Evolutionary conservation across 2,888 invertebrate genomes (phyloP).

Genomic region (Loripinus fragilis): DNA sequence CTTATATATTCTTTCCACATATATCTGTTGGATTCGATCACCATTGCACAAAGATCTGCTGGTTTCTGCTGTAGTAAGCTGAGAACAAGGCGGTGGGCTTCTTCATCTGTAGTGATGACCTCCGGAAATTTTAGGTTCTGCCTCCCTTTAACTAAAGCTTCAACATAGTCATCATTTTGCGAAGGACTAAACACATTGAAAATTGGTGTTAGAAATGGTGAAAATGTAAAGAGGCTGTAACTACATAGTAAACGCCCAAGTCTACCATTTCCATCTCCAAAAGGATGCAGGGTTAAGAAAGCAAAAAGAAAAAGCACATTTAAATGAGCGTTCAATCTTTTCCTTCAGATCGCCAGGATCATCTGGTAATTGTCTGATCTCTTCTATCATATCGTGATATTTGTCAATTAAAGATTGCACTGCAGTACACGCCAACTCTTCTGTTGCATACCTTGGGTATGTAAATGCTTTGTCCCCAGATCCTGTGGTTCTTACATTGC

Average conservation of each 20-base stretch:
- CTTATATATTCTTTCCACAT: conserved; percentile 20
- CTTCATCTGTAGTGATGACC: neutral
- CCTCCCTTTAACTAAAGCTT: conserved; percentile 27
- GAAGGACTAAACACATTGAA: conserved; percentile 37
- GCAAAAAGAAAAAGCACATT: conserved; percentile 30
- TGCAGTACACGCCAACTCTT: neutral
- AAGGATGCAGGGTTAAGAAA: conserved; percentile 29
- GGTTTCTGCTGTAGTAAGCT: conserved; percentile 18
- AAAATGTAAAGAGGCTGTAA: conserved; percentile 29
- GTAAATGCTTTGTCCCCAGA: neutral
- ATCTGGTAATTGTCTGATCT: neutral
- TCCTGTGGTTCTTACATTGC: neutral
- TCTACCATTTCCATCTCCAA: conserved; percentile 34
- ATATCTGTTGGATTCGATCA: conserved; percentile 27
- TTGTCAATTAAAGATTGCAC: conserved; percentile 9
- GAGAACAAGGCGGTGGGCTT: neutral
- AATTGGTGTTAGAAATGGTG: conserved; percentile 36
- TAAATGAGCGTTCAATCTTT: conserved; percentile 7
- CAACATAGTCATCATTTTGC: conserved; percentile 23
- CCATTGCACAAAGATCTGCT: conserved; percentile 28
- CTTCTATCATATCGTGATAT: conserved; percentile 3
- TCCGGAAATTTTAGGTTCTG: neutral
- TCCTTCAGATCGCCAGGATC: neutral
- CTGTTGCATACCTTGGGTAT: conserved; percentile 16
- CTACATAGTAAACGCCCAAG: conserved; percentile 29